Percentiles rank a stretch among this genome's conserved stretches.
These are phyloP conservation scores for Cantharis rustica DNA, from an alignment of 2,888 invertebrate genomes.

Conservation along the genomic window DNA sequence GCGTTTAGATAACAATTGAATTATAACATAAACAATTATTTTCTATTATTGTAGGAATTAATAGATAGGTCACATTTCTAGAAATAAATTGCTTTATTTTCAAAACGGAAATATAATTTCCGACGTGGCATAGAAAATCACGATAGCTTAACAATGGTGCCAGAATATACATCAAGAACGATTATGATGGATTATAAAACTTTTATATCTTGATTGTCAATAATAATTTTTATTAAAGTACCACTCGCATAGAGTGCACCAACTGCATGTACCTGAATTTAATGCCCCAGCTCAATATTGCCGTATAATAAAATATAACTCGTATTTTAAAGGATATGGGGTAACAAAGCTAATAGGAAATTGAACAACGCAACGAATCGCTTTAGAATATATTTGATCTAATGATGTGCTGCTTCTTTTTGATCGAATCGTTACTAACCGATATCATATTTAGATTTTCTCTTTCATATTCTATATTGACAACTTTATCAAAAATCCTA, in stretches of 20 bases:
- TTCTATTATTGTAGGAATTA: neutral
- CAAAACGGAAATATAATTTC: conserved; percentile 11
- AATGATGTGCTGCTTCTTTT: conserved; percentile 23
- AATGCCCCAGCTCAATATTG: neutral
- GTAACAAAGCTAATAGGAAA: conserved; percentile 12
- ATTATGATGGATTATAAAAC: neutral
- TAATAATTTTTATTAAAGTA: neutral
- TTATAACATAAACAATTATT: neutral
- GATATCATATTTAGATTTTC: conserved; percentile 13
- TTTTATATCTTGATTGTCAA: neutral
- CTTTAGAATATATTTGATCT: conserved; percentile 11
- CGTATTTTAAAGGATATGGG: conserved; percentile 12
- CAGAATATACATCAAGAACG: conserved; percentile 2
- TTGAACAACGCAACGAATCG: conserved; percentile 20
- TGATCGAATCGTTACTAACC: conserved; percentile 23
- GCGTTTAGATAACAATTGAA: neutral
- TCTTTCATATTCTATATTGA: conserved; percentile 12
- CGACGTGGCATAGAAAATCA: conserved; percentile 8
- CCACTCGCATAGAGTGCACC: neutral
- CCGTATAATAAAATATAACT: conserved; percentile 16
- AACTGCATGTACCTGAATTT: conserved; percentile 11
- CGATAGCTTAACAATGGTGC: neutral
- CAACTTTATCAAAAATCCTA: conserved; percentile 15
- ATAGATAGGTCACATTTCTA: neutral
- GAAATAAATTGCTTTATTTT: conserved; percentile 1